These are phyloP conservation scores for Balaeniceps rex DNA, from an alignment of 2,113 vertebrate species.

Conservation along the genomic window DNA sequence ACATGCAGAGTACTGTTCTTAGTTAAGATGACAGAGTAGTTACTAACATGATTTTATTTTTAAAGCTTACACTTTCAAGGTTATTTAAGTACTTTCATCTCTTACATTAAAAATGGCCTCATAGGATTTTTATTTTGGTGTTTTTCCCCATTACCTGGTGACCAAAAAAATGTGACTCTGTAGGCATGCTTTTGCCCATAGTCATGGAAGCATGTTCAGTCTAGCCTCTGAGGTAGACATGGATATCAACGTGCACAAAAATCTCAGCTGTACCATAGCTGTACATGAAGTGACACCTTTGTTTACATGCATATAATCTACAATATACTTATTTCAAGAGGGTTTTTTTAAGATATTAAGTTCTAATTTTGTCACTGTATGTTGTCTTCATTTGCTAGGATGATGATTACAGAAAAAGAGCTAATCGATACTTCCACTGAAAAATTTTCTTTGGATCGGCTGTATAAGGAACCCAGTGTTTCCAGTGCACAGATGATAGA, in stretches of 20 bases:
- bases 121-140: neutral
- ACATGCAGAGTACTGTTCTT: neutral
- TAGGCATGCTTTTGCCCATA: neutral
- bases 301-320: neutral
- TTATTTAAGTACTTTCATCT: neutral
- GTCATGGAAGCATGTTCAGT: neutral
- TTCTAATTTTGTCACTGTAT: neutral
- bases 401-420: conserved; percentile 80
- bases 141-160: neutral
- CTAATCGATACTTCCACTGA: conserved; percentile 73
- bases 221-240: neutral
- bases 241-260: neutral
- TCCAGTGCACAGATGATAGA: conserved; percentile 86
- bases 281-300: neutral
- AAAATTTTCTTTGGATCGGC: conserved; percentile 77
- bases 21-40: neutral
- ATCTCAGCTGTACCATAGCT: neutral
- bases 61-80: neutral
- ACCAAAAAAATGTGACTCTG: neutral
- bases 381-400: conserved; percentile 65
- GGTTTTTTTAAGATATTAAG: neutral
- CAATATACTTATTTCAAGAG: neutral
- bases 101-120: neutral
- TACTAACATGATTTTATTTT: neutral
- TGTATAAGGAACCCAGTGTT: conserved; percentile 92